Percentiles rank a stretch among this genome's conserved stretches.
Conservation (phyloP, 2,113 vertebrate species). For the Rousettus leschenaultii region DNA sequence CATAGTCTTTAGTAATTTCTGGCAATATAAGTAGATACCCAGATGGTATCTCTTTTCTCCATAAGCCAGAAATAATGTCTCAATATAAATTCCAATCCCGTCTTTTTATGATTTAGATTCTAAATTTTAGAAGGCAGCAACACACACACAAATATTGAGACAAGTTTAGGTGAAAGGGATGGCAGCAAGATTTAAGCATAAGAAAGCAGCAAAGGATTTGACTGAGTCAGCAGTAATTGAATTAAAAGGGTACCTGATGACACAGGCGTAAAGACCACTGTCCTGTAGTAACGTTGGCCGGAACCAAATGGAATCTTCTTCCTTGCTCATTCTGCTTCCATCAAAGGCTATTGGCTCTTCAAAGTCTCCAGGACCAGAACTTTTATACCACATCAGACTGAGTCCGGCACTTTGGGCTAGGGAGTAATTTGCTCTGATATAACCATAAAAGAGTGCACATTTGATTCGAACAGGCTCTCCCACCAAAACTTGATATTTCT, state of each 20-base stretch:
- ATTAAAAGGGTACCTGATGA: conserved; percentile 90
- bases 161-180: conserved; percentile 2
- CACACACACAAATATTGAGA: conserved; percentile 55
- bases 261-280: conserved; percentile 96
- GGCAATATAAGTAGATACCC: conserved; percentile 66
- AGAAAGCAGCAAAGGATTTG: conserved; percentile 3
- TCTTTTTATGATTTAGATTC: conserved; percentile 58
- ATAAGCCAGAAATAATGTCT: conserved; percentile 62
- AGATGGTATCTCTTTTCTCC: conserved; percentile 68
- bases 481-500: conserved; percentile 97
- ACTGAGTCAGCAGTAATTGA: conserved; percentile 44
- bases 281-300: conserved; percentile 96
- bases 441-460: conserved; percentile 98
- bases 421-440: conserved; percentile 98
- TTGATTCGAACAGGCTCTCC: conserved; percentile 99
- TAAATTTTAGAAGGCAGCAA: conserved; percentile 45
- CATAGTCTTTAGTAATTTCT: conserved; percentile 68
- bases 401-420: conserved; percentile 96
- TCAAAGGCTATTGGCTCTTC: conserved; percentile 99
- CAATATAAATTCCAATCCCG: conserved; percentile 64
- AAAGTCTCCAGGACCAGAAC: conserved; percentile 95
- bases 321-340: conserved; percentile 97
- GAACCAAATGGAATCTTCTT: conserved; percentile 99
- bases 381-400: conserved; percentile 99
- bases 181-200: background rate